Base-by-base conservation (phyloP, 2,797 vertebrate genomes). In the Paramormyrops hopkinsi region DNA sequence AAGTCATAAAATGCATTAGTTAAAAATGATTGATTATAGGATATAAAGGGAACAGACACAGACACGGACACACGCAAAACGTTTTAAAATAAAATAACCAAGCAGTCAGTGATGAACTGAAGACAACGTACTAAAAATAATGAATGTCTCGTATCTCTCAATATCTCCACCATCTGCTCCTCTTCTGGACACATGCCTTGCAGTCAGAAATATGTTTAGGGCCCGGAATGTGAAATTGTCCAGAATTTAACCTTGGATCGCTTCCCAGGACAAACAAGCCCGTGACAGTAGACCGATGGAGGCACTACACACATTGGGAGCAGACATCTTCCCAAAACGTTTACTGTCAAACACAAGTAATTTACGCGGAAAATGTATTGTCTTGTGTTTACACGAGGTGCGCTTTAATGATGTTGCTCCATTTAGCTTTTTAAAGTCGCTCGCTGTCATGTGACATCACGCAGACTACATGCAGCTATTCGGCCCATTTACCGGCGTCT, bases 211-310 rank as follows among this genome's bases (percentile, higher is more conserved):
- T 87, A 53, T 89, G 84, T 88, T 51, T 73, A 56, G 48, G n/a
- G 25, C 14, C 25, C 25, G 48, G 89, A 88, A 88, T 86, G 87
- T 86, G 89, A 88, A 83, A 86, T 51, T 88, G 44, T 90, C 87
- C 89, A 90, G 82, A 54, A 90, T 90, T 54, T 85, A 88, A 90
- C 88, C 79, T 46, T 90, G 89, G 89, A 62, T 59, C n/a, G 41
- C 59, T 90, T 90, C 89, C 89, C 89, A 90, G 89, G 87, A 86
- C 46, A 65, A 50, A 86, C 25, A 48, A 69, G 79, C 89, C 29
- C 79, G 22, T 41, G 89, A 69, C 86, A 88, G 46, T 46, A 51
- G 65, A 84, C 50, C 48, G 44, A 25, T 59, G 53, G 69, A 87
- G 86, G 87, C 50, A 59, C 69, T 54, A 87, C 85, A 87, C 62